Base-by-base conservation (phyloP, 2,888 invertebrate genomes). In the Leuctra nigra region DNA sequence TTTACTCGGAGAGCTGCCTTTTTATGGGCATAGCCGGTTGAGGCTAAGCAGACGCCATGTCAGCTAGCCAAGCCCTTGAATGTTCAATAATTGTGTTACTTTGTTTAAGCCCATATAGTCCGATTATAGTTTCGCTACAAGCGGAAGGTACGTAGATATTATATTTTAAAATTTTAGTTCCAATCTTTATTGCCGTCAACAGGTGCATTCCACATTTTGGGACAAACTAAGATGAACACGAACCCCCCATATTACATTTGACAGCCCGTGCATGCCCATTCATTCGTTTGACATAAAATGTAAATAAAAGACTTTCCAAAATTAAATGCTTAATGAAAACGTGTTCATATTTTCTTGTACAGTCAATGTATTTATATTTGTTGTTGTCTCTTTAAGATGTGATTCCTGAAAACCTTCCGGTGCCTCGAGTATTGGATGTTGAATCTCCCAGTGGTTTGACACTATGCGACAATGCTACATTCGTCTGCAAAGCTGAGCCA, bases 401-500 rank as follows among this genome's bases (percentile, higher is more conserved):
- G 18, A 33, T 20, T 18, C 16, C 50, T 11, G 50, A 35, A 11
- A 46, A 23, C 14, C 35, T 53, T n/a, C n/a, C n/a, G 44, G 7
- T 20, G 50, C 56, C 56, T 24, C 16, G 38, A 24, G 38, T 55
- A 20, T 57, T 57, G 44, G 60, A 52, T 16, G 25, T 57, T 7
- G 38, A 39, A 2, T 22, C 46, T 29, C 39, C 55, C 53, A 46
- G 35, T 18, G 48, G 41, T 18, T 39, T 55, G 23, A 41, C 54
- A 38, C 33, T 47, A 35, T 61, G 62, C 56, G 59, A 61, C 46
- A 63, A 63, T 59, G 59, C 57, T 29, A 63, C 79, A 16, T 66
- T 83, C 29, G 73, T 73, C 61, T 83, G 83, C 65, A 74, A 73
- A 63, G 74, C 79, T 9, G 71, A 70, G 61, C 72, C 75, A 63